These are phyloP conservation scores for Crotalus tigris DNA, from an alignment of 2,113 vertebrate species.

Conservation along the genomic window DNA sequence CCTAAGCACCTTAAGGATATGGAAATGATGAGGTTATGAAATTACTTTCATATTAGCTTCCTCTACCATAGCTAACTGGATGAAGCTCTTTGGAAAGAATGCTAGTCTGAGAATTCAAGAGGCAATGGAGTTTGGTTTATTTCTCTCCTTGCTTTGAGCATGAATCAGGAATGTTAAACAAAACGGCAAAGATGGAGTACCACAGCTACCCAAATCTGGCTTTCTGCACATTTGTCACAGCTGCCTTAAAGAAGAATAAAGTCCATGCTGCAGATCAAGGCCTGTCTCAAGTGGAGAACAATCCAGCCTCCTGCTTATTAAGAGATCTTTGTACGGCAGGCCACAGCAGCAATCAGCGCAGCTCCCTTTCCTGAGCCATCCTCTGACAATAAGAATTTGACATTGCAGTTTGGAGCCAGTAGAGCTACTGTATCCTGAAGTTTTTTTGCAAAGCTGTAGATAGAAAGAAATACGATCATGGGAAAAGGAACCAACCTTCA, in stretches of 20 bases:
- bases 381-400: slow-evolving; percentile 79
- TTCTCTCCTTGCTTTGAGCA: background rate
- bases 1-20: background rate
- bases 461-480: background rate
- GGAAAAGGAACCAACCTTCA: background rate
- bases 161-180: background rate
- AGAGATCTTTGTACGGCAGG: slow-evolving; percentile 31
- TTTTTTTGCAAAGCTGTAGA: slow-evolving; percentile 73
- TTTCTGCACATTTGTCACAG: background rate
- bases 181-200: background rate
- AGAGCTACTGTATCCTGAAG: slow-evolving; percentile 65
- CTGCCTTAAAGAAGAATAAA: background rate
- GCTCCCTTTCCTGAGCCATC: slow-evolving; percentile 86
- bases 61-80: background rate
- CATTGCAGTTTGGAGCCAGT: slow-evolving; percentile 76
- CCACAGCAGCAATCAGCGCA: slow-evolving; percentile 82
- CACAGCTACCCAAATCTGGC: background rate
- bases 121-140: background rate
- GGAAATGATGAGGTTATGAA: background rate
- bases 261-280: background rate
- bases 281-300: background rate
- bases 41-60: background rate
- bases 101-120: background rate
- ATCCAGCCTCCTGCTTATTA: background rate
- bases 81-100: background rate